Evolutionary conservation across 2,888 invertebrate species (phyloP), one percentile per base, ranked within the genome.

Genomic region (Campoplex nolae): DNA sequence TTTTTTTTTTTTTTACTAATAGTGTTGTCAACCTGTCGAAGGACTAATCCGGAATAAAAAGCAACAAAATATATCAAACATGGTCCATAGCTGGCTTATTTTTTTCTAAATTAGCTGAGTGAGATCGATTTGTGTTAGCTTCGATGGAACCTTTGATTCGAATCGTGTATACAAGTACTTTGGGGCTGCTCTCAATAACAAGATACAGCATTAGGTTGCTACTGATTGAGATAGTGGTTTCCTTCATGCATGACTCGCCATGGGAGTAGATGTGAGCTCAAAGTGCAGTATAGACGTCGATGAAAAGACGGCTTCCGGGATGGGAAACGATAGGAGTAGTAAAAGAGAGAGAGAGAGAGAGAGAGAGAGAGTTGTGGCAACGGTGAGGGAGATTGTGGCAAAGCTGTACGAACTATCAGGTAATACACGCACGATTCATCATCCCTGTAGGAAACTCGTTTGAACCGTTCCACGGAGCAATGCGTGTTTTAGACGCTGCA

Each of bases 251-350:
- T 32, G 32, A 51, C 32, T 71, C 71, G 6, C 48, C 2, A 18
- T 32, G 28, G 71, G 32, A 71, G 51, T 48, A 42, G 56, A 56
- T 42, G 23, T 28, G 45, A 58, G 58, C 58, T 45, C 75, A 75
- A 45, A 42, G 75, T 76, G 38, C 16, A 71, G 58, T 32, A 51
- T 48, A 51, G 32, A 51, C 11, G 51, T 48, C 38, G 42, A 76
- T 65, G 80, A 73, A 74, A 65, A 81, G 80, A 65, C 80, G 62
- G 62, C 32, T 62, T 62, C 62, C 56, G 71, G 71, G 13, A 80
- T 35, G 23, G 35, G 65, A 54, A 77, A 67, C 35, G 67, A 13
- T 73, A 54, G 65, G 35, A 74, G 45, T 76, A 85, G 73, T 62
- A 32, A 62, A 62, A 32, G 62, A 23, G 23, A 23, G 23, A 23